These are phyloP conservation scores for Eucera pruinosa DNA, from an alignment of 2,888 invertebrate species.

Conservation along the genomic window DNA sequence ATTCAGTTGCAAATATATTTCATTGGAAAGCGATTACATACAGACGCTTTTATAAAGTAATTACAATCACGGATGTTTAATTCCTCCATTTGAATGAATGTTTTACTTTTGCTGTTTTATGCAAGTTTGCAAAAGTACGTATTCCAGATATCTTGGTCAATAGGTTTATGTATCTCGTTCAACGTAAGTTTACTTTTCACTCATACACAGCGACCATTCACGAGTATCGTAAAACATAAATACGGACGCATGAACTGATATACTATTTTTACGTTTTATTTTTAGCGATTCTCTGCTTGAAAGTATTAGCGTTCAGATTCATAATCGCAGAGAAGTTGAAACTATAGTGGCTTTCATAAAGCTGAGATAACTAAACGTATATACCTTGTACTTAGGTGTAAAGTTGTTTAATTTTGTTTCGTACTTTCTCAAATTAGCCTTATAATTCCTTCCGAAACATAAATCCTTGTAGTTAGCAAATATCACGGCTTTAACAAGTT, in stretches of 20 bases:
- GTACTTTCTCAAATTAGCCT: neutral
- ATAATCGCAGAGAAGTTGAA: neutral
- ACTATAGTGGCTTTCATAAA: neutral
- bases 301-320: neutral
- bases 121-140: neutral
- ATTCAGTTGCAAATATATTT: too few species aligned
- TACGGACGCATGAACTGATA: neutral
- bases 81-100: too few species aligned
- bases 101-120: too few species aligned
- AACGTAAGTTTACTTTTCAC: constrained; percentile 6
- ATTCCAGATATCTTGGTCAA: neutral
- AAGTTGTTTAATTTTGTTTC: neutral
- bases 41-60: too few species aligned
- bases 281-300: neutral
- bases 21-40: too few species aligned
- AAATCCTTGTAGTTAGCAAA: neutral
- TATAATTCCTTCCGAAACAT: neutral
- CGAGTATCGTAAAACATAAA: constrained; percentile 1
- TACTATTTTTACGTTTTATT: constrained; percentile 7
- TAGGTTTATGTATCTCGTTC: constrained; percentile 2
- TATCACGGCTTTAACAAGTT: neutral
- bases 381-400: neutral
- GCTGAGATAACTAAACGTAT: constrained; percentile 5
- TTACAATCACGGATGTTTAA: too few species aligned
- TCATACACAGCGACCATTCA: neutral